A percentile compares a stretch with the other conserved stretches of the same genome.
phyloP scores from a whole-genome alignment of 2,888 invertebrate species.

The Alsophila aescularia region DNA sequence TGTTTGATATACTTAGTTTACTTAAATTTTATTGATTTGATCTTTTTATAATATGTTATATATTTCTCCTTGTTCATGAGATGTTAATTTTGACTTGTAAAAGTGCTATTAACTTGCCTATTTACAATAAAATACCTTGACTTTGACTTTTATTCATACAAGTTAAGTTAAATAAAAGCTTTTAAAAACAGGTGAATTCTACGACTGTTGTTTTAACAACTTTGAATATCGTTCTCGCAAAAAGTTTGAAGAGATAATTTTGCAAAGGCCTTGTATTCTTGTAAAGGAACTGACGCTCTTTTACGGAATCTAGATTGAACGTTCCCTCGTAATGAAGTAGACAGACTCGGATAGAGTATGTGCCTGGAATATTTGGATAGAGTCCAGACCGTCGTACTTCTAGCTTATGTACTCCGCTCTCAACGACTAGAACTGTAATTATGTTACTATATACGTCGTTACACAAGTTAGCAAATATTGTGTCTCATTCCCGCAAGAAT shows the following conservation, averaged over 20 bases:
- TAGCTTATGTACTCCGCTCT: constrained; percentile 35
- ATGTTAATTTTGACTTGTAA: too few species aligned
- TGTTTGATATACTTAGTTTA: too few species aligned
- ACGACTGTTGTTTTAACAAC: neutral
- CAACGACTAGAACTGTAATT: constrained; percentile 2
- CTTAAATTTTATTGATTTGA: too few species aligned
- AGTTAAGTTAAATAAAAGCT: too few species aligned
- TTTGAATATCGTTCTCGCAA: neutral
- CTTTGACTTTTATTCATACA: too few species aligned
- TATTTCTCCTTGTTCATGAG: too few species aligned
- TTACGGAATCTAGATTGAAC: neutral
- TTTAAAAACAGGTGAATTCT: constrained; percentile 5
- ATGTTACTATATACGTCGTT: neutral
- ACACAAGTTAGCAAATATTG: neutral
- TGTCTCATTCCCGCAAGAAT: neutral
- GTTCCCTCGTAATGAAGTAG: neutral
- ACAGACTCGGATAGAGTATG: constrained; percentile 26
- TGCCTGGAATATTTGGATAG: constrained; percentile 52
- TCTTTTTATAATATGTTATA: too few species aligned
- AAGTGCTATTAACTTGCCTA: too few species aligned
- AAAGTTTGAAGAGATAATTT: constrained; percentile 1
- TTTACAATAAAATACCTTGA: too few species aligned
- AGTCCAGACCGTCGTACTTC: constrained; percentile 45
- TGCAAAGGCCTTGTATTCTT: neutral
- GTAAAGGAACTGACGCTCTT: neutral